phyloP scores from a whole-genome alignment of 2,113 vertebrate species.

The Setophaga kirtlandii region DNA sequence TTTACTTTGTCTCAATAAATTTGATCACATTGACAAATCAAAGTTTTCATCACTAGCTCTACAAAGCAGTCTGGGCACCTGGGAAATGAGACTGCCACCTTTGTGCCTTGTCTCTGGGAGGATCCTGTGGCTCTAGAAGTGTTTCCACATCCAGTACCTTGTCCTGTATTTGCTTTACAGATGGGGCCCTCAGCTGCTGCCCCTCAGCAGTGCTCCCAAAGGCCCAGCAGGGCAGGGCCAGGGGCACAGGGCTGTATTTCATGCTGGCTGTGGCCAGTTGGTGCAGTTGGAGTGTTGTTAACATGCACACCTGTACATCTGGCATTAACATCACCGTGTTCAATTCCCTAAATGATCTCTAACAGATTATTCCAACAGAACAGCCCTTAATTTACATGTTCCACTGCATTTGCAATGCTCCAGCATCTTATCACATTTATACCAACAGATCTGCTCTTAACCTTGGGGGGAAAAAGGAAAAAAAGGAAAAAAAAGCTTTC shows the following conservation, averaged over 20 bases:
- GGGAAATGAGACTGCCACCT: background rate
- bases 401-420: background rate
- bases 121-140: background rate
- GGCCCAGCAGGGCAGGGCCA: background rate
- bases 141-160: background rate
- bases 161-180: background rate
- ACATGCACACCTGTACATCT: background rate
- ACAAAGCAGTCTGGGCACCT: background rate
- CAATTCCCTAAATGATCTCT: background rate
- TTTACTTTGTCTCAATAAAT: background rate
- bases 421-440: background rate
- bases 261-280: background rate
- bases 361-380: background rate
- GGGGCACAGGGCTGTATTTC: background rate
- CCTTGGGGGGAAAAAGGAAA: fast-evolving
- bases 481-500: background rate
- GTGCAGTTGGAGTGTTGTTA: background rate
- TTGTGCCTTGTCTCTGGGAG: background rate
- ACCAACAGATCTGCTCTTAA: background rate
- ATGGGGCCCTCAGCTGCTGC: background rate
- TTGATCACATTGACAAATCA: background rate
- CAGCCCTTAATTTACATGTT: background rate
- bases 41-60: background rate
- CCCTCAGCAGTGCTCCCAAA: background rate
- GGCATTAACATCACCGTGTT: background rate